Base-by-base conservation (phyloP, 2,888 invertebrate genomes). In the Alloplasta piceator region DNA sequence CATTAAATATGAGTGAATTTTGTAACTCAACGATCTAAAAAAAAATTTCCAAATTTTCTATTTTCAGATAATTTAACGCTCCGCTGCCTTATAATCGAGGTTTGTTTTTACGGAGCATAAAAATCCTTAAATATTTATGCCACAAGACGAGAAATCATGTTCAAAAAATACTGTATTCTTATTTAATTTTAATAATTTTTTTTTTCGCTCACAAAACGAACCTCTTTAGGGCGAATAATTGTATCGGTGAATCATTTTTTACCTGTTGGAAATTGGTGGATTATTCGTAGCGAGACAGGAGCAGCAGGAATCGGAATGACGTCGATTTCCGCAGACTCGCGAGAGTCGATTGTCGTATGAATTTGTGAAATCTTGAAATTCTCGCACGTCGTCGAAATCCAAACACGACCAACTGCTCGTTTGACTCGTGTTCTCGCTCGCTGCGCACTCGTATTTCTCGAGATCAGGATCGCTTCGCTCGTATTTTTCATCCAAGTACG, bases 261-360 rank as follows among this genome's bases (percentile, higher is more conserved):
- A 84, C 84, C 85, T 52, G 77, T 76, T 80, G 16, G 26, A 26
- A 26, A 26, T 50, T 70, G 67, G 82, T 80, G 52, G 83, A 71
- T 74, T 84, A 26, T 80, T 83, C n/a, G 87, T 80, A 60, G 86
- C 85, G 4, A 90, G 46, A 55, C 89, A 88, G 7, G 89, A 72
- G 56, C 91, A 91, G 77, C 90, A 89, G 4, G 92, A 91, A 68
- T 92, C 92, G 0, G 92, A 92, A 74, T 92, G 91, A 67, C 92
- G 85, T 50, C 92, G 86, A 12, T 89, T 88, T 9, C 89, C 84
- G 71, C 89, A 90, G 64, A 90, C 88, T 77, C 86, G 87, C 3
- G 85, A 85, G 52, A 88, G 85, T 16, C 86, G 87, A 68, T 61
- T 84, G 58, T 88, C 86, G 43, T 86, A 58, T 5, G 87, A 83